These are phyloP conservation scores for Idaea biselata DNA, from an alignment of 2,888 invertebrate species.

Conservation along the genomic window DNA sequence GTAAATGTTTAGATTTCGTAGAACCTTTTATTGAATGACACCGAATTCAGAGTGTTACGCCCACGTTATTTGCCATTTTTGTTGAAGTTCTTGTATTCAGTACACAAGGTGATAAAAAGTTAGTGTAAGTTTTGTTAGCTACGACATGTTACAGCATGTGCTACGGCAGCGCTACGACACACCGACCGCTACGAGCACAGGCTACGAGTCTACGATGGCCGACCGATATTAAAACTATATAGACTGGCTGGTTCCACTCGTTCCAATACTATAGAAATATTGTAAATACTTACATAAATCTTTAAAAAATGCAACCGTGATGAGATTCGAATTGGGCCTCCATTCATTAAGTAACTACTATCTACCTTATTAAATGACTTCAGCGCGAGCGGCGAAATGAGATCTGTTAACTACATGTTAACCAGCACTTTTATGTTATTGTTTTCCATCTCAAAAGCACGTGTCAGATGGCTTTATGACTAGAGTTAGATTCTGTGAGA, in stretches of 20 bases:
- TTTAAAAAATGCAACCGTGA: too few species aligned
- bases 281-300: not conserved
- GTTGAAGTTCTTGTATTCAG: constrained; percentile 5
- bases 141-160: constrained; percentile 14
- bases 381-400: too few species aligned
- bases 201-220: not conserved
- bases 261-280: not conserved
- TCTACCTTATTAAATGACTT: too few species aligned
- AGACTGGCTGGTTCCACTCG: not conserved
- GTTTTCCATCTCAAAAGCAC: not conserved
- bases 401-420: too few species aligned
- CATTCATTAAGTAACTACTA: too few species aligned
- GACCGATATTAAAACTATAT: not conserved
- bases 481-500: too few species aligned
- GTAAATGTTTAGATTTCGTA: constrained; percentile 64
- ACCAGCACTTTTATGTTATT: too few species aligned
- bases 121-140: constrained; percentile 6
- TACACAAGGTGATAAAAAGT: not conserved
- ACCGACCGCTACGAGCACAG: not conserved
- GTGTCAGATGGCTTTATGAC: too few species aligned
- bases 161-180: not conserved
- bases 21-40: constrained; percentile 64
- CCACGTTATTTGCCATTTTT: constrained; percentile 17
- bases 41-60: constrained; percentile 40
- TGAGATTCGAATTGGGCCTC: too few species aligned